A percentile compares a stretch with the other conserved stretches of the same genome.
phyloP scores from a whole-genome alignment of 2,113 vertebrate species.

The Lampris megalopsis region DNA sequence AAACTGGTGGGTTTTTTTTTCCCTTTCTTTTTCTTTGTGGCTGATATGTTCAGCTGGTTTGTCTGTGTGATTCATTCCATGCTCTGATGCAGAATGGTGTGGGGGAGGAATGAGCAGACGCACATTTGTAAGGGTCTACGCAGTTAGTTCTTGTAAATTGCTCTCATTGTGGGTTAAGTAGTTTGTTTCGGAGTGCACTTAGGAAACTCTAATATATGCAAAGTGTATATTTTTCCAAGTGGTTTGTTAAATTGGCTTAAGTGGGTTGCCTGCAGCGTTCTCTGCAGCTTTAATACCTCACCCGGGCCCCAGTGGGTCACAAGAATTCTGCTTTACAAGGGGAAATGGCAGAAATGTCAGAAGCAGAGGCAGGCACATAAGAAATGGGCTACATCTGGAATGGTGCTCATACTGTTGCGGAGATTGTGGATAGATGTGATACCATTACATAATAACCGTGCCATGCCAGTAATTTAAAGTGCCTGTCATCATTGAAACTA shows the following conservation, averaged over 20 bases:
- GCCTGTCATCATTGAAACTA: slow-evolving; percentile 26
- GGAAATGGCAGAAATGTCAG: slow-evolving; percentile 54
- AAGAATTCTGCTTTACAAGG: slow-evolving; percentile 55
- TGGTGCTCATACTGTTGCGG: slow-evolving; percentile 41
- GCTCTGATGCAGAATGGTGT: slow-evolving; percentile 9
- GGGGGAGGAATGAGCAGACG: slow-evolving; percentile 14
- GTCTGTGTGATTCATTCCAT: slow-evolving; percentile 72
- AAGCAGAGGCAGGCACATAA: slow-evolving; percentile 5
- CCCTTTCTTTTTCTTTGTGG: slow-evolving; percentile 49
- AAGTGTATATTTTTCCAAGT: slow-evolving; percentile 49
- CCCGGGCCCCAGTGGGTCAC: slow-evolving; percentile 31
- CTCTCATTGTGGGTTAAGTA: background rate
- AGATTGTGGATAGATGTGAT: slow-evolving; percentile 44
- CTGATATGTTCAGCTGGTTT: slow-evolving; percentile 33
- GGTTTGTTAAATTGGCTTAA: slow-evolving; percentile 55
- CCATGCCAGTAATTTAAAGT: slow-evolving; percentile 20
- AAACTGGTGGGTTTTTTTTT: slow-evolving; percentile 18
- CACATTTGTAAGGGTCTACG: slow-evolving; percentile 17
- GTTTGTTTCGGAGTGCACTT: slow-evolving; percentile 47
- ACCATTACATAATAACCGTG: slow-evolving; percentile 42
- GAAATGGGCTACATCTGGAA: slow-evolving; percentile 53
- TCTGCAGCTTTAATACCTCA: slow-evolving; percentile 3
- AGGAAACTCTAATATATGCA: slow-evolving; percentile 30
- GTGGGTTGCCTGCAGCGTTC: slow-evolving; percentile 34
- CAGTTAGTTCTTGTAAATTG: slow-evolving; percentile 33